Evolutionary conservation across 2,797 vertebrate genomes (phyloP).

Genomic region (Antennarius maculatus): DNA sequence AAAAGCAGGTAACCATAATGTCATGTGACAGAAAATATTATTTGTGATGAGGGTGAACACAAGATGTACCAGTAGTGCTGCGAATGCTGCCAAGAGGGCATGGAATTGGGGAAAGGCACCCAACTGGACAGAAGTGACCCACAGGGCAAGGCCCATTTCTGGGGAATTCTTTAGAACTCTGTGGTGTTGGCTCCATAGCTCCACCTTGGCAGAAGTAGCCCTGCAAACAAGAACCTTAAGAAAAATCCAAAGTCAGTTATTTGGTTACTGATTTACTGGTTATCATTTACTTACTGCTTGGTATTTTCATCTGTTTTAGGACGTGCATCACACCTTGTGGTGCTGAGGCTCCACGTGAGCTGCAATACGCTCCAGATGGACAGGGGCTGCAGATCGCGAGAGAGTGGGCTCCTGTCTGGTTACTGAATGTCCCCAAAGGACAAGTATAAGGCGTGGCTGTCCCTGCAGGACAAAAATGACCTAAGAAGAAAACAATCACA

Average conservation of each 20-base stretch:
- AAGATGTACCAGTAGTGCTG: constrained; percentile 82
- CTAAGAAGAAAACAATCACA: constrained; percentile 63
- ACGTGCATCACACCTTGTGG: constrained; percentile 81
- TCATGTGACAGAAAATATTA: neutral
- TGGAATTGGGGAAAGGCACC: constrained; percentile 80
- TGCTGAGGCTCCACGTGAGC: constrained; percentile 81
- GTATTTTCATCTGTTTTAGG: too few species aligned
- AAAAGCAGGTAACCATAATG: neutral
- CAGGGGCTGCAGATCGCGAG: constrained; percentile 83
- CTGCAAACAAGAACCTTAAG: constrained; percentile 83
- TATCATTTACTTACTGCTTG: too few species aligned
- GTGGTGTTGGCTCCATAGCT: constrained; percentile 80
- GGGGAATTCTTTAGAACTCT: constrained; percentile 61
- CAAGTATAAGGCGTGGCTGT: constrained; percentile 82
- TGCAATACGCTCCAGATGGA: constrained; percentile 86
- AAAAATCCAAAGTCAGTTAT: constrained; percentile 3
- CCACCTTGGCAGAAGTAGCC: constrained; percentile 90
- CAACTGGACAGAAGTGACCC: constrained; percentile 89
- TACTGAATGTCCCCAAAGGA: constrained; percentile 85
- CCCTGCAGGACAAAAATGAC: constrained; percentile 85
- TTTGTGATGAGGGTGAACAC: constrained; percentile 5
- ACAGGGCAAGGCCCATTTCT: constrained; percentile 87
- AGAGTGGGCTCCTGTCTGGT: constrained; percentile 78
- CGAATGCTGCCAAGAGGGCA: constrained; percentile 88
- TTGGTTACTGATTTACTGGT: too few species aligned